phyloP scores from a whole-genome alignment of 2,113 vertebrate species.

The Dasyprocta punctata region DNA sequence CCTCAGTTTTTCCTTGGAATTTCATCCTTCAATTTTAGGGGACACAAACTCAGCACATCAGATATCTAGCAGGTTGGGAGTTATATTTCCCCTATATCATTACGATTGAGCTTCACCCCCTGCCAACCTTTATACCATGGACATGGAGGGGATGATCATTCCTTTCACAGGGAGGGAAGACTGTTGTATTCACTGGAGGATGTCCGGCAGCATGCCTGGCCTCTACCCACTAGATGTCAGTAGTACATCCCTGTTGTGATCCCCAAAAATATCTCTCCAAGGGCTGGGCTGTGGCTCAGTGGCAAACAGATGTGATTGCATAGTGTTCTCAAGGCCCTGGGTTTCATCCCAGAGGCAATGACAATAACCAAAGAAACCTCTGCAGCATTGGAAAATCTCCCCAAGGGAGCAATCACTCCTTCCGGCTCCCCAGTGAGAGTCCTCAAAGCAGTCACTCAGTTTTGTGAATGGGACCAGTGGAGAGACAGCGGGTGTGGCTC shows the following conservation, averaged over 20 bases:
- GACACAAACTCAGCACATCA: not conserved
- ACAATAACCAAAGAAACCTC: not conserved
- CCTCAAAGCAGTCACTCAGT: not conserved
- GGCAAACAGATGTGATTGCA: no score
- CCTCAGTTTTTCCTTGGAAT: not conserved
- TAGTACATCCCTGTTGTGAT: not conserved
- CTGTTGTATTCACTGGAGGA: fast-evolving
- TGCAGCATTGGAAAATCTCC: not conserved
- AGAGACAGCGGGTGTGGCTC: not conserved
- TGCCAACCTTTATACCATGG: fast-evolving
- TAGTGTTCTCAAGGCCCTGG: not conserved
- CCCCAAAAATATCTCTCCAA: not conserved
- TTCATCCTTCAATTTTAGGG: not conserved
- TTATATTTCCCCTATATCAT: not conserved
- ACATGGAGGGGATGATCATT: fast-evolving
- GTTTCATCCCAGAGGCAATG: not conserved
- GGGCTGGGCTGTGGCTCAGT: not conserved
- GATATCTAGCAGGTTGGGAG: not conserved
- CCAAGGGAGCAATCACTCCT: no score
- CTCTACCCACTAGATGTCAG: constrained; percentile 19
- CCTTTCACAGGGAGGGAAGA: not conserved
- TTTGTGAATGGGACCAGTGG: not conserved
- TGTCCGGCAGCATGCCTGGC: not conserved
- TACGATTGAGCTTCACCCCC: not conserved
- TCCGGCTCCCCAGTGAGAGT: not conserved